A percentile compares a stretch with the other conserved stretches of the same genome.
Evolutionary conservation across 2,888 invertebrate species (phyloP).

Genomic region (Germaria angustata): DNA sequence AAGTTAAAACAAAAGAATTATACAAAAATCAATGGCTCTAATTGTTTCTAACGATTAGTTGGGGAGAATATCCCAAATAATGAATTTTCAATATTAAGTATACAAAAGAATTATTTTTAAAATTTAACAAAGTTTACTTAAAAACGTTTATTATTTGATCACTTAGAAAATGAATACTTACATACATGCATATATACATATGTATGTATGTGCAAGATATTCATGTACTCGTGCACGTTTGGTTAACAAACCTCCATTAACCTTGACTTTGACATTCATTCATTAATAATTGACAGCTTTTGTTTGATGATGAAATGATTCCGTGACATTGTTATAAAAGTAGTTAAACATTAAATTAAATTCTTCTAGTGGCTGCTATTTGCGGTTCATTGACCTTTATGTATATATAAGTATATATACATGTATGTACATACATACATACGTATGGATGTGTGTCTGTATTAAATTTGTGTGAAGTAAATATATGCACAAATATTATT

Average conservation of each 20-base stretch:
- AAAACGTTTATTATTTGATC: too few relatives aligned
- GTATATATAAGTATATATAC: background rate
- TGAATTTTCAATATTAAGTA: too few relatives aligned
- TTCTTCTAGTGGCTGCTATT: conserved; percentile 3
- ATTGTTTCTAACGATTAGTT: too few relatives aligned
- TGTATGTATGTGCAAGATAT: too few relatives aligned
- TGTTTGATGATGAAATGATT: background rate
- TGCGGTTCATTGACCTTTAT: conserved; percentile 14
- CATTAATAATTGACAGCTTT: conserved; percentile 64
- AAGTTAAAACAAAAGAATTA: too few relatives aligned
- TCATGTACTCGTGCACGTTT: background rate
- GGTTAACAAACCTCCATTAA: conserved; percentile 71
- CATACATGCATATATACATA: background rate
- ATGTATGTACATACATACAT: background rate
- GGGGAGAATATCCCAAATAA: too few relatives aligned
- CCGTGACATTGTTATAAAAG: conserved; percentile 1
- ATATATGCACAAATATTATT: too few relatives aligned
- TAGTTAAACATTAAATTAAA: background rate
- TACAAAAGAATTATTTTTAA: too few relatives aligned
- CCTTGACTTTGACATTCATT: conserved; percentile 75
- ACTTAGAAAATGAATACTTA: too few relatives aligned
- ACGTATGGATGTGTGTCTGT: background rate
- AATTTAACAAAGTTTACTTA: too few relatives aligned
- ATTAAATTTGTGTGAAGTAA: too few relatives aligned
- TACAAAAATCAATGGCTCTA: too few relatives aligned